These are phyloP conservation scores for Alethe diademata DNA, from an alignment of 2,113 vertebrate genomes.

Conservation along the genomic window DNA sequence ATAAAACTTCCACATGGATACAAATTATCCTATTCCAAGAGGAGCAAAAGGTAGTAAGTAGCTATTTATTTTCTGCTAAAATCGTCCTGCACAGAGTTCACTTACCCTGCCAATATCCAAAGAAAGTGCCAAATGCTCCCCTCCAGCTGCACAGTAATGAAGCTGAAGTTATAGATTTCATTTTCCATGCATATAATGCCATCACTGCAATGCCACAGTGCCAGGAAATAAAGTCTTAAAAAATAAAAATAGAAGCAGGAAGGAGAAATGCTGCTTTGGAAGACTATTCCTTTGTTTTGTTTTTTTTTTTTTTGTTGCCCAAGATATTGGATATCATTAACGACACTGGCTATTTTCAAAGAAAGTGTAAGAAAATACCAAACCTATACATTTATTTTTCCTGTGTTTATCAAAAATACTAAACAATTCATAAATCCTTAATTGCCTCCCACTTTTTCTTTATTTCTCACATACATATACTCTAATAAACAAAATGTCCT, in stretches of 20 bases:
- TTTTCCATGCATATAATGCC: not conserved
- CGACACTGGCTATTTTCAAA: not conserved
- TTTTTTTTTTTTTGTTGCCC: not conserved
- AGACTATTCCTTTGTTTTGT: not conserved
- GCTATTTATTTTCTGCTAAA: slow-evolving; percentile 5
- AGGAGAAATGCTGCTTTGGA: not conserved
- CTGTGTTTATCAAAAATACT: not conserved
- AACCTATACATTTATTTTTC: not conserved
- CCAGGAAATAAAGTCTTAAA: not conserved
- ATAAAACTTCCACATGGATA: slow-evolving; percentile 1
- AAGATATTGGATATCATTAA: not conserved
- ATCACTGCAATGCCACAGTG: not conserved
- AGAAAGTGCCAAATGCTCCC: not conserved
- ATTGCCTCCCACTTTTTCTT: not conserved
- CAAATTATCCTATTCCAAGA: not conserved
- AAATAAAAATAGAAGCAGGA: not conserved
- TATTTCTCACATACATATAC: not conserved
- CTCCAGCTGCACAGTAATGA: not conserved
- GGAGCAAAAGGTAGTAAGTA: not conserved
- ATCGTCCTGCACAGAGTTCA: not conserved
- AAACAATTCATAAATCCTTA: not conserved
- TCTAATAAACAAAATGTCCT: not conserved
- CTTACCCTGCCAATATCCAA: not conserved
- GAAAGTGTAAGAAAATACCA: not conserved
- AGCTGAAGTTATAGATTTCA: not conserved